Percentiles rank a stretch among this genome's conserved stretches.
Conservation (phyloP, 2,797 vertebrate species). For the Petrocephalus schoutedeni region DNA sequence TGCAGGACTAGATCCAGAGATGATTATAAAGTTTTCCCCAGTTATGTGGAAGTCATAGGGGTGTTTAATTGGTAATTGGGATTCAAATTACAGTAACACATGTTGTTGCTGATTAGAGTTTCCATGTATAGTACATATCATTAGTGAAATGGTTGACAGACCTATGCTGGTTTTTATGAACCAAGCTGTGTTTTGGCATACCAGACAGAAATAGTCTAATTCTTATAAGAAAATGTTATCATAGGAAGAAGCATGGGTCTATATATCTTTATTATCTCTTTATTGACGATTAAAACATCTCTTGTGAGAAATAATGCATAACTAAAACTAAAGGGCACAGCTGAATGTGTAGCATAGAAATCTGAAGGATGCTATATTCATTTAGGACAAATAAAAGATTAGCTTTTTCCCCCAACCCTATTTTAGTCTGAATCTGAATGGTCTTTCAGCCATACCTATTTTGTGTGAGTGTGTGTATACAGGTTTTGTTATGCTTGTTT, state of each 20-base stretch:
- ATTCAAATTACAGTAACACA: constrained; percentile 14
- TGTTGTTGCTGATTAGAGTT: constrained; percentile 12
- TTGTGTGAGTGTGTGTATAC: not conserved
- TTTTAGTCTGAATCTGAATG: not conserved
- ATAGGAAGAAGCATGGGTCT: not conserved
- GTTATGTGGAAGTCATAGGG: constrained; percentile 5
- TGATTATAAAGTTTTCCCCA: not conserved
- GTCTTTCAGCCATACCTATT: not conserved
- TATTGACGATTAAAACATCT: not conserved
- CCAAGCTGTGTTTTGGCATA: not conserved
- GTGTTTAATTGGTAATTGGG: constrained; percentile 6
- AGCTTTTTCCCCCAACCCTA: not conserved
- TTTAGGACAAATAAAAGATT: not conserved
- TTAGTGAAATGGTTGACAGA: not conserved
- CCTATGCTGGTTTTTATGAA: not conserved
- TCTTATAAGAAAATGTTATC: not conserved
- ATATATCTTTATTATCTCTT: not conserved
- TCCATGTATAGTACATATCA: constrained; percentile 8
- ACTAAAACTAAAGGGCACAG: not conserved
- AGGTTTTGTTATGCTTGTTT: no score
- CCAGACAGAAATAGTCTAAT: not conserved
- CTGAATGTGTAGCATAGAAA: not conserved
- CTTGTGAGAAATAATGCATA: not conserved
- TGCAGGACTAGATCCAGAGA: not conserved
- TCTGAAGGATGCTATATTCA: not conserved